Base-by-base conservation (phyloP, 2,113 vertebrate species). In the Hippocampus comes region DNA sequence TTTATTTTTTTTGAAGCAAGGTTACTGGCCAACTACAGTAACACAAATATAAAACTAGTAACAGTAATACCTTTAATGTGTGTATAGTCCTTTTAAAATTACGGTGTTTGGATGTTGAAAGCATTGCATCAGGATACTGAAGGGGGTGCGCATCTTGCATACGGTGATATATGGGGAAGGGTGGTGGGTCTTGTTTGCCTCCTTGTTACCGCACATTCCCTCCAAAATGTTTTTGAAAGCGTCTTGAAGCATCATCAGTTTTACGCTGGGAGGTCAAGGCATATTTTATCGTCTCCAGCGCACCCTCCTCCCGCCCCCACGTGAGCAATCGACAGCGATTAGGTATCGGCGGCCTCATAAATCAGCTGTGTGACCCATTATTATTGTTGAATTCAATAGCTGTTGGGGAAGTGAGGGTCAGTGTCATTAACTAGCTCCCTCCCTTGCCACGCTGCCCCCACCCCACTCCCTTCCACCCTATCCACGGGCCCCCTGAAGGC, bases 341-440 rank as follows among this genome's bases (percentile, higher is more conserved):
- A 96, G 92, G 91, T 92, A 17, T 53, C 49, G 17, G 34, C 90
- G 90, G 92, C 84, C 93, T 93, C 96, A 95, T 95, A 95, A 96
- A 97, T 99, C 96, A 97, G 95, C 94, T 95, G 94, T 94, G 75
- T 92, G 89, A 92, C 93, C 94, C 95, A 94, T 96, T 96, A 95
- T 95, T 95, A 96, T 94, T 92, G 93, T 93, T 96, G 95, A 97
- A 96, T 96, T 93, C 94, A 94, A 90, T 95, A 93, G 93, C 95
- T 97, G 93, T 94, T 95, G 95, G 93, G 94, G 93, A 96, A 95
- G 94, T 94, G 94, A 93, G 94, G 96, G 96, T 98, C 96, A 98
- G 95, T 95, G 94, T 96, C 96, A 97, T 98, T 98, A 99, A 95
- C 95, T 95, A 91, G 90, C 91, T 90, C 94, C 92, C 91, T 91